Base-by-base conservation (phyloP, 2,797 vertebrate species). In the Cirrhinus molitorella region DNA sequence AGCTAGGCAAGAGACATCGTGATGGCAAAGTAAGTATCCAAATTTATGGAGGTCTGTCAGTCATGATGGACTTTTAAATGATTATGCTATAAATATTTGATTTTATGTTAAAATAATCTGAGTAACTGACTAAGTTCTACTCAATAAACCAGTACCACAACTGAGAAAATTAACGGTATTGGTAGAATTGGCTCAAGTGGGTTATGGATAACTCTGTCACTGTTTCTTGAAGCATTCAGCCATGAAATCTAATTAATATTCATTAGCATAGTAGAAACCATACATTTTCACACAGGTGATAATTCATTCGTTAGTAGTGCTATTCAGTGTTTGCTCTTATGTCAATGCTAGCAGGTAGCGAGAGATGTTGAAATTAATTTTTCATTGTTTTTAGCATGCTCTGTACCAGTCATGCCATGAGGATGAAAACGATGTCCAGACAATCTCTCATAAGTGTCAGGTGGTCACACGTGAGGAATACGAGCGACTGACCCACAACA, bases 351-450 rank as follows among this genome's bases (percentile, higher is more conserved):
- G 4, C 19, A 53, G 28, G 12, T 2, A 7, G 3, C 7, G 6
- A n/a, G 47, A 53, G 49, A 65, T 72, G 37, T 25, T 53, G 6
- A n/a, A 70, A 2, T 85, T 0, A 40, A 19, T 63, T 4, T 87
- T 83, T 83, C 83, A 10, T 84, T 49, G 19, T 82, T 19, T 28
- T 13, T 93, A 99, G 98, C 95, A 97, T 19, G 98, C 97, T 31
- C 95, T 99, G 87, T 99, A 99, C 94, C 98, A 99, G 94, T 99
- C 98, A 9, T 98, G 97, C 45, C 98, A 99, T 0, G 97, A 99
- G 86, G 98, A 99, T 81, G 98, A 99, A 92, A 99, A 99, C 0
- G 98, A 99, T 2, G 98, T 99, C 90, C 98, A 99, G 96, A 99
- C 98, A 85, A 98, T 99, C 95, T 99, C 98, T 85, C 98, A 99